These are phyloP conservation scores for Sycobia sp. DNA, from an alignment of 1,140 invertebrate species.

Conservation along the genomic window DNA sequence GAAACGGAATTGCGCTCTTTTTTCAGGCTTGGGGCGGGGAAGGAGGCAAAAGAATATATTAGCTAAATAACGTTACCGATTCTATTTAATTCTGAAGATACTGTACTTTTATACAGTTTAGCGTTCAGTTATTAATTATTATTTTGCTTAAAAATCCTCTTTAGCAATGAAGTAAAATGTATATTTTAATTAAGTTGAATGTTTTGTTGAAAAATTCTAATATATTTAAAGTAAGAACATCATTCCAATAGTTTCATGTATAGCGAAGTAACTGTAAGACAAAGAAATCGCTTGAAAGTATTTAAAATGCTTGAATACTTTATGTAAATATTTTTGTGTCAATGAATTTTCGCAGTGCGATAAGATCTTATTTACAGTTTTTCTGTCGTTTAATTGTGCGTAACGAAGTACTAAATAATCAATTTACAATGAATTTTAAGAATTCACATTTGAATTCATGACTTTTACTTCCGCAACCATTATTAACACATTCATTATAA, in stretches of 20 bases:
- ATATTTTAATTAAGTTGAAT: too few species aligned
- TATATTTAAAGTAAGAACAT: neutral
- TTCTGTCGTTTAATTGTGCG: neutral
- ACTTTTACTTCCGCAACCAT: neutral
- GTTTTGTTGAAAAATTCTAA: too few species aligned
- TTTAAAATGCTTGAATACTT: conserved; percentile 7
- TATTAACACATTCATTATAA: neutral
- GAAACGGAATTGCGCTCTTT: conserved; percentile 24
- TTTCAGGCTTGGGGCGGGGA: neutral
- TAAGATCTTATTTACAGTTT: conserved; percentile 3
- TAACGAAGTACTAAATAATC: neutral
- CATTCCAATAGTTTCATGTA: neutral
- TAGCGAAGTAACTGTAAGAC: neutral
- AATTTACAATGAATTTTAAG: neutral
- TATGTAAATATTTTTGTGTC: conserved; percentile 7
- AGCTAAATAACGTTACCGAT: neutral
- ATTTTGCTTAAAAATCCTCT: too few species aligned
- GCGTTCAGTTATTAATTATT: neutral
- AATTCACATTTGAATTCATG: neutral
- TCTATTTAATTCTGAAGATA: neutral
- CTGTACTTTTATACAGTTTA: neutral
- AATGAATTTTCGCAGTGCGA: neutral
- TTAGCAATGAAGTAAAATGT: too few species aligned
- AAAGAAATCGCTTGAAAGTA: conserved; percentile 9
- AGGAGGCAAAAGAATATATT: neutral